These are phyloP conservation scores for Odontomachus brunneus DNA, from an alignment of 1,140 invertebrate species.

Conservation along the genomic window DNA sequence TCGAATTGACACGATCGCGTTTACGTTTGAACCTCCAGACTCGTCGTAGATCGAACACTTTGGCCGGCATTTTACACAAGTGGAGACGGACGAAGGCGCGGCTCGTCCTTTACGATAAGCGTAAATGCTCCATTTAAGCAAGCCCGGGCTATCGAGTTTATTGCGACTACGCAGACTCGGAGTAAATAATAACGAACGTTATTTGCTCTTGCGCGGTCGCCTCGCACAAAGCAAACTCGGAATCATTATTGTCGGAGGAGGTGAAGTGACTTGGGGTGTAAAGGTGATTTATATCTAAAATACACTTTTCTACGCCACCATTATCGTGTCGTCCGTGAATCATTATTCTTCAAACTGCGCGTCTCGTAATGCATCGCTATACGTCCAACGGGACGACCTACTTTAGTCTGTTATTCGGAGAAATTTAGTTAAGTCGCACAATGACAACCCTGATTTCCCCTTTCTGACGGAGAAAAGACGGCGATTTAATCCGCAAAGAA, in stretches of 20 bases:
- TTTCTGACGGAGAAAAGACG: no score
- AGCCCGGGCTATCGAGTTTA: background rate
- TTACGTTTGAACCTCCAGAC: background rate
- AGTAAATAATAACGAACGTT: conserved; percentile 30
- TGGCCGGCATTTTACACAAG: background rate
- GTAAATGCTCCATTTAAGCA: conserved; percentile 19
- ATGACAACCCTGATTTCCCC: no score
- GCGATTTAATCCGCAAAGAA: no score
- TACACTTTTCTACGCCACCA: background rate
- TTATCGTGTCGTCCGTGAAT: background rate
- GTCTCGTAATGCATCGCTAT: background rate
- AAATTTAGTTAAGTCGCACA: background rate
- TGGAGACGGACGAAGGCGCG: background rate
- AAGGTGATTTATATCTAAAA: conserved; percentile 22
- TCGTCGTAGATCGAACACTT: background rate
- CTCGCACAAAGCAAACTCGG: background rate
- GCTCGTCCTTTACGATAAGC: conserved; percentile 25
- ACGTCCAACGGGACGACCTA: background rate
- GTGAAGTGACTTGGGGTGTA: background rate
- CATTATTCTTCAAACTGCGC: background rate
- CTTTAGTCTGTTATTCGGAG: background rate
- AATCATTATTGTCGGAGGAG: conserved; percentile 15
- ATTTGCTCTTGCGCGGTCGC: conserved; percentile 20
- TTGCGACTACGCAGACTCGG: conserved; percentile 25
- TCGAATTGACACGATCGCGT: background rate